Evolutionary conservation across 2,888 invertebrate species (phyloP), one percentile per base, ranked within the genome.

Genomic region (Hyposoter didymator): DNA sequence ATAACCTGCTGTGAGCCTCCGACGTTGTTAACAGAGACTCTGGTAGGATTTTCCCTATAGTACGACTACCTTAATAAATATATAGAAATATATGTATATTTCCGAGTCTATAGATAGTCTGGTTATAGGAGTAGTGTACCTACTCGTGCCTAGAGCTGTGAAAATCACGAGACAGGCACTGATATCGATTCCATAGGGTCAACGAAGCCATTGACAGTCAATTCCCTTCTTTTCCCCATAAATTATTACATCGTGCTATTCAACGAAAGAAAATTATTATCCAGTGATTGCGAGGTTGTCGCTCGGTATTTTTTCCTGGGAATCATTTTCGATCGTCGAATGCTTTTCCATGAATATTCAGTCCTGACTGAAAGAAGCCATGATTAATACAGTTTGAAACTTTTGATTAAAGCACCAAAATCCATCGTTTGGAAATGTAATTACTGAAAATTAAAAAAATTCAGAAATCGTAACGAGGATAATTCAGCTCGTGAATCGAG

Each of bases 101-200:
- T 45, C 19, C 2, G 28, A 7, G n/a, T 8, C 14, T 47, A 8
- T 69, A 47, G 8, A 72, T 49, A 35, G 32, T n/a, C 28, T 10
- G 52, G 52, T 19, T 7, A 35, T 39, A 39, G 17, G 10, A 49
- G n/a, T 64, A 10, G 59, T 52, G 59, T 62, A 49, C 43, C 66
- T 22, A 73, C 28, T 19, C 62, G 74, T 70, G 59, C 32, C 69
- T 47, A 64, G 55, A 81, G 80, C 78, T 81, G 62, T 67, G 81
- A 47, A 81, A 67, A 81, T 81, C 81, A 73, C 81, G 81, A 69
- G 81, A 84, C 78, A 78, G 84, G 19, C 72, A 52, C 32, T 69
- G 84, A 84, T 84, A 86, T 86, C 83, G 86, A 86, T 86, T 86
- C 80, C 78, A 86, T 81, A 78, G 78, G 84, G 74, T 75, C 69